Evolutionary conservation across 2,888 invertebrate genomes (phyloP).

Genomic region (Dryocosmus kuriphilus): DNA sequence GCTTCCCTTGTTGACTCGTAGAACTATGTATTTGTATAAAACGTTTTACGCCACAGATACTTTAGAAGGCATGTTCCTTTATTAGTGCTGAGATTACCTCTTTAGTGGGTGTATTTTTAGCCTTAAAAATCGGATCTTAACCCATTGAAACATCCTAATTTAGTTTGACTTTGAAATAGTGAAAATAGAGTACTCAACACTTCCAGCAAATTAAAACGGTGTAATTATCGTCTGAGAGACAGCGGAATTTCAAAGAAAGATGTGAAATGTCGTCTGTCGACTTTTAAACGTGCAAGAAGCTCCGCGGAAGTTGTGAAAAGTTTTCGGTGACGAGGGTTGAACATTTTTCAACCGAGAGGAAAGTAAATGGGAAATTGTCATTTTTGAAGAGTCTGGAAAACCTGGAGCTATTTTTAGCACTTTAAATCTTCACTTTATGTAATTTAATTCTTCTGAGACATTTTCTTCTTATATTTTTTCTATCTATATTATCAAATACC

Average conservation of each 20-base stretch:
- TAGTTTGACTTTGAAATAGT: not conserved
- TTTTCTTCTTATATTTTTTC: not conserved
- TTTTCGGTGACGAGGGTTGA: conserved; percentile 1
- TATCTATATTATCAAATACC: not conserved
- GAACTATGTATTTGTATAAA: not conserved
- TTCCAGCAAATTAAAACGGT: conserved; percentile 5
- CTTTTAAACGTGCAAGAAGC: conserved; percentile 3
- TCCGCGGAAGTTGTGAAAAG: not conserved
- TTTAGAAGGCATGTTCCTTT: conserved; percentile 8
- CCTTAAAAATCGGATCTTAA: not conserved
- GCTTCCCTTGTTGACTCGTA: conserved; percentile 9
- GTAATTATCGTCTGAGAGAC: conserved; percentile 7
- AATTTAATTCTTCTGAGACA: not conserved
- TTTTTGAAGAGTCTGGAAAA: not conserved
- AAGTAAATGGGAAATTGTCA: conserved; percentile 15
- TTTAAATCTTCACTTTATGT: not conserved
- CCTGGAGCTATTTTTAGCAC: not conserved
- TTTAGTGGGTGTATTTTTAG: not conserved
- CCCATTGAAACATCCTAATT: not conserved
- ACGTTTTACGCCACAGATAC: not conserved
- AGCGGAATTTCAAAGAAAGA: conserved; percentile 17
- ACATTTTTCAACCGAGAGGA: conserved; percentile 11
- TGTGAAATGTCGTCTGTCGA: conserved; percentile 3
- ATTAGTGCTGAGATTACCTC: conserved; percentile 1
- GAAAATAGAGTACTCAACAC: not conserved